Conservation (phyloP, 2,113 vertebrate species). For the Pachycephala philippinensis region DNA sequence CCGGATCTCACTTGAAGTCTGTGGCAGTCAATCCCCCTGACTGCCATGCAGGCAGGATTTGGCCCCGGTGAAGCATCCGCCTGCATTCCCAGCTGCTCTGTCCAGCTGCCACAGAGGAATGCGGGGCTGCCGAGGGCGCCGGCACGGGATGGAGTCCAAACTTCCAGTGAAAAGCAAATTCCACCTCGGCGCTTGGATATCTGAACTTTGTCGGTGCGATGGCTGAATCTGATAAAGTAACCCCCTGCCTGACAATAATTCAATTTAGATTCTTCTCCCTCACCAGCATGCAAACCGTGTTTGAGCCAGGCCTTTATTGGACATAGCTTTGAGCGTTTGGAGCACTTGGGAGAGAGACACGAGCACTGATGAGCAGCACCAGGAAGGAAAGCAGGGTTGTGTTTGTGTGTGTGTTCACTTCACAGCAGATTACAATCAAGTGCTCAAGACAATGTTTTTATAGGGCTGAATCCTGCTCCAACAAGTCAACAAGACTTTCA, state of each 20-base stretch:
- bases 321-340: not conserved
- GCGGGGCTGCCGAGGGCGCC: not conserved
- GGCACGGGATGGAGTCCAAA: not conserved
- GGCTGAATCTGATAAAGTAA: not conserved
- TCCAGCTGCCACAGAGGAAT: constrained; percentile 4
- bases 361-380: accelerated
- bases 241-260: not conserved
- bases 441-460: not conserved
- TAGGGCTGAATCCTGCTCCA: not conserved
- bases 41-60: not conserved
- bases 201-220: accelerated
- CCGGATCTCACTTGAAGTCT: not conserved
- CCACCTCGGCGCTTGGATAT: not conserved
- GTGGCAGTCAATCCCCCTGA: not conserved
- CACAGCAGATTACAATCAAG: not conserved
- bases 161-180: not conserved
- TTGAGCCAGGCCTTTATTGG: not conserved
- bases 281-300: not conserved
- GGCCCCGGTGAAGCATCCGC: not conserved
- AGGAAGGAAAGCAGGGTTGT: not conserved
- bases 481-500: not conserved
- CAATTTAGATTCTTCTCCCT: not conserved
- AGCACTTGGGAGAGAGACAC: not conserved
- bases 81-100: constrained; percentile 49
- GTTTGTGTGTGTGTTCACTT: not conserved